These are phyloP conservation scores for Eulithis testata DNA, from an alignment of 2,888 invertebrate genomes.

Conservation along the genomic window DNA sequence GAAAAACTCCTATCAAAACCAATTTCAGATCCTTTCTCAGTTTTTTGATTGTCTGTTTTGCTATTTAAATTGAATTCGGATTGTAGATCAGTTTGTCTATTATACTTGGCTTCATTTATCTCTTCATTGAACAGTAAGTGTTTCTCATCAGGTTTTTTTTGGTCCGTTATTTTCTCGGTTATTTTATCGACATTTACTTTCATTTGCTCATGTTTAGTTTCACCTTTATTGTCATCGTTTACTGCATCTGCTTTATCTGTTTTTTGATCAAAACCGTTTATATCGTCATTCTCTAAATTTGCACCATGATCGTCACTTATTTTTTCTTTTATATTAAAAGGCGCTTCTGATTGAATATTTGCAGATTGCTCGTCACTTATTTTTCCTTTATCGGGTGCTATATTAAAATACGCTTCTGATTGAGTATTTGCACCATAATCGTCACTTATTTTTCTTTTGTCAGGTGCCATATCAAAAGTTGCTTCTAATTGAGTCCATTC, in stretches of 20 bases:
- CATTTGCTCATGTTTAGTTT: background rate
- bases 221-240: background rate
- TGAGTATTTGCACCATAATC: background rate
- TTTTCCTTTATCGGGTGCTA: background rate
- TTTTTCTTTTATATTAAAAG: background rate
- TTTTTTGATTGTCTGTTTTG: background rate
- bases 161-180: background rate
- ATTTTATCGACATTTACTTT: background rate
- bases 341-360: background rate
- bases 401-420: background rate
- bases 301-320: background rate
- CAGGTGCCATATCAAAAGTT: background rate
- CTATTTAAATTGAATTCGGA: background rate
- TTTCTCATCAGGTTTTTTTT: constrained; percentile 1
- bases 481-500: background rate
- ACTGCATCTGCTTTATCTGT: background rate
- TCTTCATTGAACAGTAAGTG: constrained; percentile 5
- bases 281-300: background rate
- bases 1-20: background rate
- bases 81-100: too few relatives aligned
- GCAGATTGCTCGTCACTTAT: background rate
- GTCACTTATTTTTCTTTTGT: background rate
- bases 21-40: background rate
- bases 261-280: background rate
- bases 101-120: background rate